These are phyloP conservation scores for Clistopyga incitator DNA, from an alignment of 2,888 invertebrate species.

Conservation along the genomic window DNA sequence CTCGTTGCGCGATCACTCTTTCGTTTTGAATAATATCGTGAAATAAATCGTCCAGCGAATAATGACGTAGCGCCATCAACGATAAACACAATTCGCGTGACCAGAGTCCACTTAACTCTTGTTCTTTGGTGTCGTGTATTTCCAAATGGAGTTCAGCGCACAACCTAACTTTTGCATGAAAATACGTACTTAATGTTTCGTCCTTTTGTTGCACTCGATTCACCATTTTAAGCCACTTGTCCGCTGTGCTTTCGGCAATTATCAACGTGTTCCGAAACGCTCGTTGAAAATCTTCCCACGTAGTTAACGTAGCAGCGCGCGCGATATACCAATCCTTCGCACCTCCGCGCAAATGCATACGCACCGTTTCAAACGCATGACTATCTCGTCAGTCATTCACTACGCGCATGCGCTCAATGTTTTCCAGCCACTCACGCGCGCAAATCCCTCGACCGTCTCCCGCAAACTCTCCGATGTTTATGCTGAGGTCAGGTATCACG, in stretches of 20 bases:
- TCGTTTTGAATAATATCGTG: slow-evolving; percentile 14
- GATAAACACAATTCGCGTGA: slow-evolving; percentile 28
- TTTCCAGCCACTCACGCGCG: not conserved
- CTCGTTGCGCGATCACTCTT: not conserved
- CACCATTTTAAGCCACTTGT: slow-evolving; percentile 16
- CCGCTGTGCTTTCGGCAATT: slow-evolving; percentile 14
- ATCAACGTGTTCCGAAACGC: slow-evolving; percentile 30
- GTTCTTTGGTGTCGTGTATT: slow-evolving; percentile 14
- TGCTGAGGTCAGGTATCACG: not conserved
- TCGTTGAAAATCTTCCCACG: slow-evolving; percentile 8
- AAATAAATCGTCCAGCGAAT: not conserved
- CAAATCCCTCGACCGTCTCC: not conserved
- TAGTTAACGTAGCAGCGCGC: not conserved
- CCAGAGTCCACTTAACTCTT: slow-evolving; percentile 28
- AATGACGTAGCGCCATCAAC: slow-evolving; percentile 5
- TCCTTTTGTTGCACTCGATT: not conserved
- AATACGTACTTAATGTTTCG: slow-evolving; percentile 26
- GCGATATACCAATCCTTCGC: slow-evolving; percentile 32
- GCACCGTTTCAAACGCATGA: slow-evolving; percentile 23
- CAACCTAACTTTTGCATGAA: slow-evolving; percentile 11
- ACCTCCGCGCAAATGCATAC: slow-evolving; percentile 25
- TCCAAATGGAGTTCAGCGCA: slow-evolving; percentile 4
- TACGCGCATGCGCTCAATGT: no score
- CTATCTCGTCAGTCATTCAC: slow-evolving; percentile 1
- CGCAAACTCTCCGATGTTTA: not conserved